A percentile compares a stretch with the other conserved stretches of the same genome.
Conservation (phyloP, 92 coral and sea anemone species). For the Epizoanthus scotinus region DNA sequence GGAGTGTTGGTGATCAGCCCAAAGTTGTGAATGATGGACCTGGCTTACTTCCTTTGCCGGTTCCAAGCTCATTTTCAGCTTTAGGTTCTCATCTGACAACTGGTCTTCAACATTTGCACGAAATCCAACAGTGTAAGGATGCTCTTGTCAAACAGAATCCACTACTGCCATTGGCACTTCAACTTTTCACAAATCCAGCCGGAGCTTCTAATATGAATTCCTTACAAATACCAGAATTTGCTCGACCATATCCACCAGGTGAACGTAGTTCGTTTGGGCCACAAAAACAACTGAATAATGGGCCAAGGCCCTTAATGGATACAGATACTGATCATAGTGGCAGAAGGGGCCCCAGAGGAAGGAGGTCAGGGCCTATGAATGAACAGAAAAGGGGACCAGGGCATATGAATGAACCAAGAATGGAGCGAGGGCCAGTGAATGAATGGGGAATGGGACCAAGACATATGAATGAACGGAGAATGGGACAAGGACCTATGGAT, state of each 20-base stretch:
- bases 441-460: not conserved
- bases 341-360: not conserved
- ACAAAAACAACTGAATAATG: not conserved
- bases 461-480: not conserved
- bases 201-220: slow-evolving; percentile 17
- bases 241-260: slow-evolving; percentile 27
- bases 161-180: slow-evolving; percentile 23
- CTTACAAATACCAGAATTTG: slow-evolving; percentile 14
- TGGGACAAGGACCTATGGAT: not conserved
- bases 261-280: not conserved
- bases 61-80: slow-evolving; percentile 14
- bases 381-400: not conserved
- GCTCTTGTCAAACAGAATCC: slow-evolving; percentile 37
- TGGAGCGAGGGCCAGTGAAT: not conserved
- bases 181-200: slow-evolving; percentile 9
- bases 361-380: not conserved
- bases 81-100: slow-evolving; percentile 8
- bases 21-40: not conserved
- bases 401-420: not conserved
- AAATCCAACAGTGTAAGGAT: slow-evolving; percentile 19
- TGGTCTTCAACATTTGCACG: slow-evolving; percentile 22
- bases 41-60: slow-evolving; percentile 8
- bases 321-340: not conserved
- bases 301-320: not conserved
- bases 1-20: no score